phyloP scores from a whole-genome alignment of 1,140 invertebrate species.

The Calephelis virginiensis region DNA sequence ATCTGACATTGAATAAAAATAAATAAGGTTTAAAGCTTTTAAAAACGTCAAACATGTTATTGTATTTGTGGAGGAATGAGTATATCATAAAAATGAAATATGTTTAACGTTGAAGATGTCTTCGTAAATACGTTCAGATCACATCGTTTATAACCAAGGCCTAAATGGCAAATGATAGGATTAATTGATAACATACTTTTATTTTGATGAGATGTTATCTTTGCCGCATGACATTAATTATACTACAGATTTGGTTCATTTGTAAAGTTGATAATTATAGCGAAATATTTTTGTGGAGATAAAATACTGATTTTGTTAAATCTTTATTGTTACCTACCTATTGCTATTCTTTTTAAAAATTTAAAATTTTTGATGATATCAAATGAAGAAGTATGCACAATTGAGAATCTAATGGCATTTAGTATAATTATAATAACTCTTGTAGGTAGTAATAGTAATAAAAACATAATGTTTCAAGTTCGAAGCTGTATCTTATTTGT shows the following conservation, averaged over 20 bases:
- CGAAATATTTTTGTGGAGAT: background rate
- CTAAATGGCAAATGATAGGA: background rate
- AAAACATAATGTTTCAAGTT: too few species aligned
- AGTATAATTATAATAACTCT: too few species aligned
- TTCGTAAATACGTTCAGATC: constrained; percentile 7
- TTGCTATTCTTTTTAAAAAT: too few species aligned
- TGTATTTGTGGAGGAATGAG: background rate
- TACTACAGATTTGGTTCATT: background rate
- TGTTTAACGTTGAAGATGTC: background rate
- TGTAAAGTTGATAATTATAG: background rate
- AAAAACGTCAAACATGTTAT: background rate
- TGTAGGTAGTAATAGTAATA: too few species aligned
- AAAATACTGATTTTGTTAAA: background rate
- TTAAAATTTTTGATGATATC: too few species aligned
- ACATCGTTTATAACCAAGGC: constrained; percentile 1
- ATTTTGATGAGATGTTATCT: constrained; percentile 1
- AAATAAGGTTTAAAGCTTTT: background rate
- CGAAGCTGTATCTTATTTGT: too few species aligned
- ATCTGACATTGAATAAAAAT: background rate
- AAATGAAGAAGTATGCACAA: too few species aligned
- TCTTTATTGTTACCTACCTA: too few species aligned
- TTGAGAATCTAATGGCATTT: too few species aligned
- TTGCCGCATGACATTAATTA: constrained; percentile 9
- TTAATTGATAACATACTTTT: constrained; percentile 11
- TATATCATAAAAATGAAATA: background rate